Conservation (phyloP, 2,113 vertebrate species). For the Lynx canadensis region DNA sequence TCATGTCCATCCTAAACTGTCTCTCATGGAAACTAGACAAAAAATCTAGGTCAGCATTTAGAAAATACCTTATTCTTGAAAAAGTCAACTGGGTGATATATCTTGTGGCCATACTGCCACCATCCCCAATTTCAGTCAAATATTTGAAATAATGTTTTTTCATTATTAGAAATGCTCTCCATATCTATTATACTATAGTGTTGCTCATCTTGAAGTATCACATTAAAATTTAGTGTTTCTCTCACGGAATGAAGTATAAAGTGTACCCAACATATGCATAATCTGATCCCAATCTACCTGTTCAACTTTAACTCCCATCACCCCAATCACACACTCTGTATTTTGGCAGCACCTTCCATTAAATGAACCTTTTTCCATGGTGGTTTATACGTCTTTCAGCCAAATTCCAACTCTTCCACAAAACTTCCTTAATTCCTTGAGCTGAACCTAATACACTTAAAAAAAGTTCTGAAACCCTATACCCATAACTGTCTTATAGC, state of each 20-base stretch:
- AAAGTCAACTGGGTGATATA: background rate
- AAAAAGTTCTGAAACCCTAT: background rate
- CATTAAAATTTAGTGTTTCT: background rate
- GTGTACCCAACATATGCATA: background rate
- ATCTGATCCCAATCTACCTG: background rate
- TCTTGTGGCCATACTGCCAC: background rate
- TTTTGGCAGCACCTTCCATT: background rate
- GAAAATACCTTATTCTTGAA: background rate
- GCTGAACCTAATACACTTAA: background rate
- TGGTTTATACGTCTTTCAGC: background rate
- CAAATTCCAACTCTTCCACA: background rate
- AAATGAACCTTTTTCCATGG: background rate
- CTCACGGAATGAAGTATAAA: background rate
- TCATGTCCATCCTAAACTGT: background rate
- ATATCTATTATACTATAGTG: background rate
- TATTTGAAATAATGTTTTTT: background rate
- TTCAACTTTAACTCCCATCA: background rate
- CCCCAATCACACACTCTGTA: background rate
- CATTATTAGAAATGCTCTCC: background rate
- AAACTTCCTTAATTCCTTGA: background rate
- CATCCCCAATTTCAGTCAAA: background rate
- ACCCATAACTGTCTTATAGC: background rate
- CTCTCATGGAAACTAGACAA: background rate
- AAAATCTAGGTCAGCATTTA: background rate
- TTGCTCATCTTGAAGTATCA: background rate